A percentile compares a stretch with the other conserved stretches of the same genome.
phyloP scores from a whole-genome alignment of 92 coral and sea anemone genomes.

The Epizoanthus stellaris region DNA sequence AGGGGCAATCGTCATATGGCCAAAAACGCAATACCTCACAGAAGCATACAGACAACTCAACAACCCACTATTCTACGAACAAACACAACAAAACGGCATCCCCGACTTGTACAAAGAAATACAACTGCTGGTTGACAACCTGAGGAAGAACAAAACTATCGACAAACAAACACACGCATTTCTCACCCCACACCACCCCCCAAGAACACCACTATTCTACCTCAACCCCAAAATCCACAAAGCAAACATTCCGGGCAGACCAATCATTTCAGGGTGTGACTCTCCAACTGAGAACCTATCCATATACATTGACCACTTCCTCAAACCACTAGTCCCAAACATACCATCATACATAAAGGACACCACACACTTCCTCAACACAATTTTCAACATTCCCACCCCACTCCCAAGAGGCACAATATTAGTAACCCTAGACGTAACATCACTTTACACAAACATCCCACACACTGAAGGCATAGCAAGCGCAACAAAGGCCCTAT shows the following conservation, averaged over 20 bases:
- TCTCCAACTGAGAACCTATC: constrained; percentile 36
- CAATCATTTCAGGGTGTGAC: constrained; percentile 28
- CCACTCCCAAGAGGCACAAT: constrained; percentile 40
- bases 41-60: no score
- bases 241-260: background rate
- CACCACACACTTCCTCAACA: no score
- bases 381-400: constrained; percentile 10
- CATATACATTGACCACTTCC: background rate
- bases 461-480: constrained; percentile 36
- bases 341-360: no score
- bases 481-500: constrained; percentile 27
- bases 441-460: constrained; percentile 38
- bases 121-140: no score
- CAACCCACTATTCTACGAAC: no score
- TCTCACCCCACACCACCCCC: background rate
- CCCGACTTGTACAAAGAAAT: no score
- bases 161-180: background rate
- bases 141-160: no score
- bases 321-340: no score
- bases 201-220: constrained; percentile 40
- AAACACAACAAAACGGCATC: no score
- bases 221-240: constrained; percentile 55
- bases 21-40: no score
- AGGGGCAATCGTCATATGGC: no score
- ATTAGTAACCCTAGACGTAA: constrained; percentile 53